phyloP scores from a whole-genome alignment of 2,113 vertebrate genomes.

The Mesembrinibis cayennensis region DNA sequence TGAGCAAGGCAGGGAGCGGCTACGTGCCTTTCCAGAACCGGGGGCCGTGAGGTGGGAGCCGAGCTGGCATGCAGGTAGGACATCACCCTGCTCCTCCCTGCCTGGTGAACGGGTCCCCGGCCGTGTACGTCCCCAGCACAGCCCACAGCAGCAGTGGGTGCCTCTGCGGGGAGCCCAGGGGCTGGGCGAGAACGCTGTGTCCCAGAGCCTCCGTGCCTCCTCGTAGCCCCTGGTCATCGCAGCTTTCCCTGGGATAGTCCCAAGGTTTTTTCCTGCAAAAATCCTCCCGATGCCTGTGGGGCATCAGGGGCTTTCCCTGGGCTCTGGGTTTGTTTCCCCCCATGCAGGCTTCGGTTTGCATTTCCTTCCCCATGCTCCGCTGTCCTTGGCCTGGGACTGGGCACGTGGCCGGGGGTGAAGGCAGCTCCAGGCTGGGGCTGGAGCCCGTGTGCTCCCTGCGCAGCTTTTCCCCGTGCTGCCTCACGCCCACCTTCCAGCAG shows the following conservation, averaged over 20 bases:
- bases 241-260: neutral
- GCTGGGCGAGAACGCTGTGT: accelerated
- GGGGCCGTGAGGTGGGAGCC: neutral
- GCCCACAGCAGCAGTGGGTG: neutral
- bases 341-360: accelerated
- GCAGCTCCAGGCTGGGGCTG: neutral
- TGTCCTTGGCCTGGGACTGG: neutral
- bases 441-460: accelerated
- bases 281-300: neutral
- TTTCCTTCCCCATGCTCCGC: accelerated
- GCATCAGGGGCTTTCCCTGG: neutral
- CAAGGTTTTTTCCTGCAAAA: neutral
- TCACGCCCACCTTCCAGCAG: neutral
- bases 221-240: accelerated
- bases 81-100: neutral
- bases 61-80: neutral
- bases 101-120: neutral
- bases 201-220: neutral
- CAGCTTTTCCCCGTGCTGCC: neutral
- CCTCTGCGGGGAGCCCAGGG: neutral
- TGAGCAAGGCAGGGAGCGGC: neutral
- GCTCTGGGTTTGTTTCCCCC: neutral
- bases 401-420: accelerated
- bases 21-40: slow-evolving; percentile 49
- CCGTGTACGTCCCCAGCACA: accelerated